These are phyloP conservation scores for Platyura marginata DNA, from an alignment of 1,140 invertebrate species.

Conservation along the genomic window DNA sequence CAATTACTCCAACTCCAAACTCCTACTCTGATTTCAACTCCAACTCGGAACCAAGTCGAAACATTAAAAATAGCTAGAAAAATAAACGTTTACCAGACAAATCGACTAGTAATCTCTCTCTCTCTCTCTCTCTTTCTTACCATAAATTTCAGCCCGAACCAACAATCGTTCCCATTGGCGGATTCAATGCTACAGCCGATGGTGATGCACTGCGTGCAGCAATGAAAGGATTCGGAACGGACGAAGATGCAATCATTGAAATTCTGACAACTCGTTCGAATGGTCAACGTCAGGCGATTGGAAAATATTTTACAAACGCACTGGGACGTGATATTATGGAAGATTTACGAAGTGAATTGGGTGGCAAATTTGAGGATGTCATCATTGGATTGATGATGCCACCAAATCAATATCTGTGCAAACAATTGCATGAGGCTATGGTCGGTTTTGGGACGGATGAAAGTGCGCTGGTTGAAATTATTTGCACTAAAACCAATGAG, in stretches of 20 bases:
- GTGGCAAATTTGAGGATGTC: conserved; percentile 59
- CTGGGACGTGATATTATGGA: conserved; percentile 56
- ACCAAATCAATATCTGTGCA: conserved; percentile 47
- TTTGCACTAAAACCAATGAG: conserved; percentile 45
- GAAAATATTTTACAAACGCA: conserved; percentile 44
- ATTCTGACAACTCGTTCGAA: conserved; percentile 44
- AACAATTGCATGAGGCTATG: conserved; percentile 50
- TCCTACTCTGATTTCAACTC: too few relatives aligned
- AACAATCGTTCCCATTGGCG: conserved; percentile 33
- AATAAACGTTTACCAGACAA: too few relatives aligned
- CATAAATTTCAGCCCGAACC: conserved; percentile 34
- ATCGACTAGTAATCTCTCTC: too few relatives aligned
- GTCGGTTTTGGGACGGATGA: conserved; percentile 40
- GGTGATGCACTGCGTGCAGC: conserved; percentile 46
- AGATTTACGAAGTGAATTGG: conserved; percentile 57
- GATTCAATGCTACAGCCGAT: conserved; percentile 46
- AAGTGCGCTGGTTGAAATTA: conserved; percentile 42
- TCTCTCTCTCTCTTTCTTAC: too few relatives aligned
- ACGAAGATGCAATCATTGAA: conserved; percentile 57
- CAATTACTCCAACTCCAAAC: too few relatives aligned
- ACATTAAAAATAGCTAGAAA: too few relatives aligned
- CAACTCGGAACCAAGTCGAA: too few relatives aligned
- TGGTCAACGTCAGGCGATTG: conserved; percentile 45
- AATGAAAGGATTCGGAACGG: conserved; percentile 62
- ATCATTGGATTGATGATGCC: conserved; percentile 52